A percentile compares a stretch with the other conserved stretches of the same genome.
phyloP scores from a whole-genome alignment of 2,797 vertebrate genomes.

The Lagorchestes hirsutus region DNA sequence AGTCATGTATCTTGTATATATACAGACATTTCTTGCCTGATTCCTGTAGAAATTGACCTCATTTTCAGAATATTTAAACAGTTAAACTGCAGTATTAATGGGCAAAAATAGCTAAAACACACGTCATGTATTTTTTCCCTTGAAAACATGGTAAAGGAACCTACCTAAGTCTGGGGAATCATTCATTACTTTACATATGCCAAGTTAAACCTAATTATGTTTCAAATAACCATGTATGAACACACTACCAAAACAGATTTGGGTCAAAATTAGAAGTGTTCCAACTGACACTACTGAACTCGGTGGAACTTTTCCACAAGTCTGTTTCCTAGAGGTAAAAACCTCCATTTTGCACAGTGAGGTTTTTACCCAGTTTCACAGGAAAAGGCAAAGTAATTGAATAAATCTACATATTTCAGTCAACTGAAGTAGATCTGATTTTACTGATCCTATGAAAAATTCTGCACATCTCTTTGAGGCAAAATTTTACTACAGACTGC shows the following conservation, averaged over 20 bases:
- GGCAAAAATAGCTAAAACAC: background rate
- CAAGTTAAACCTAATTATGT: conserved; percentile 22
- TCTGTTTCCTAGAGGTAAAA: background rate
- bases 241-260: background rate
- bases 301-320: background rate
- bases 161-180: background rate
- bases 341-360: background rate
- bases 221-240: conserved; percentile 3
- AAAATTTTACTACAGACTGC: background rate
- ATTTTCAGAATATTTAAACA: background rate
- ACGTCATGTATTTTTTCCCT: background rate
- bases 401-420: background rate
- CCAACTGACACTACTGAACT: background rate
- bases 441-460: background rate
- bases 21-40: background rate
- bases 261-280: background rate
- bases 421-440: background rate
- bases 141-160: background rate
- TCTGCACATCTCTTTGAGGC: background rate
- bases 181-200: background rate
- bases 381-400: background rate
- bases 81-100: background rate
- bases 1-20: background rate
- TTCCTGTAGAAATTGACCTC: background rate
- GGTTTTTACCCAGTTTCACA: background rate